Percentiles rank a stretch among this genome's conserved stretches.
Evolutionary conservation across 2,888 invertebrate genomes (phyloP).

Genomic region (Tiliacea citrago): DNA sequence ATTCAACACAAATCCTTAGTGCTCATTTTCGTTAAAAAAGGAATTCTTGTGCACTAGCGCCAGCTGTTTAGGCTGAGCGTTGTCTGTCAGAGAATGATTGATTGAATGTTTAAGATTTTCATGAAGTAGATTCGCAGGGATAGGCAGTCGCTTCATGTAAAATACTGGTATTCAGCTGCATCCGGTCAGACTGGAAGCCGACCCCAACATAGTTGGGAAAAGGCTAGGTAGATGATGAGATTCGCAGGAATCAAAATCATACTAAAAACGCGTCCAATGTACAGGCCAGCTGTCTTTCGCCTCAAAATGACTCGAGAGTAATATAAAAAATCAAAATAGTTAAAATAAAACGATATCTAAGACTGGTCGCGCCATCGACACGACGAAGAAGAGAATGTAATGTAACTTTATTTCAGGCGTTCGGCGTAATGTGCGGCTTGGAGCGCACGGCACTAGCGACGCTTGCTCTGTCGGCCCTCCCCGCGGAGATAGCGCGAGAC

Average conservation of each 20-base stretch:
- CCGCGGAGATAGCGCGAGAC: conserved; percentile 96
- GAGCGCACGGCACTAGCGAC: conserved; percentile 95
- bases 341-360: too few species aligned
- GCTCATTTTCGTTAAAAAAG: too few species aligned
- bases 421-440: conserved; percentile 96
- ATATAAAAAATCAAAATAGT: too few species aligned
- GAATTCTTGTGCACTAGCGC: background rate
- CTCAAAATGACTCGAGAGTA: background rate
- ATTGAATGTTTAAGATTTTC: background rate
- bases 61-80: background rate
- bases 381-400: background rate
- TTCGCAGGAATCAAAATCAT: background rate
- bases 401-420: conserved; percentile 91
- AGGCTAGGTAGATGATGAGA: too few species aligned
- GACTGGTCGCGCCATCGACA: too few species aligned
- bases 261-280: too few species aligned
- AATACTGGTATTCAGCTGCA: too few species aligned
- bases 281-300: background rate
- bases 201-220: too few species aligned
- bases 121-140: background rate
- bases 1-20: background rate
- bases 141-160: too few species aligned
- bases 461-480: conserved; percentile 96
- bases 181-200: too few species aligned
- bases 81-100: background rate